These are phyloP conservation scores for Meandrina meandrites DNA, from an alignment of 92 coral and sea anemone species.

Conservation along the genomic window DNA sequence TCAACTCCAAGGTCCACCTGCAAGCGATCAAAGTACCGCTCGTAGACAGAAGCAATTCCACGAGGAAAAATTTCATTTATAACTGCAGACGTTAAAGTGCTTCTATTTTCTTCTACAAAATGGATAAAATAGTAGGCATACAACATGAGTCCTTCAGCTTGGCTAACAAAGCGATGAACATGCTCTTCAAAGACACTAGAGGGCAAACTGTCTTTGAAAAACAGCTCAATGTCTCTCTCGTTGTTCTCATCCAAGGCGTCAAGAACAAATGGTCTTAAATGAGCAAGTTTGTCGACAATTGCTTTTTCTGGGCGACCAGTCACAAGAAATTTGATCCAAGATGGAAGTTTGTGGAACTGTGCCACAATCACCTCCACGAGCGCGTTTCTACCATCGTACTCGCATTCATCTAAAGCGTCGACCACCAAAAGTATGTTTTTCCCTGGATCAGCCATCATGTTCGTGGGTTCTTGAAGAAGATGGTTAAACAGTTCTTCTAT, in stretches of 20 bases:
- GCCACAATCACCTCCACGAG: slow-evolving; percentile 47
- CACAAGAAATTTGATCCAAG: slow-evolving; percentile 65
- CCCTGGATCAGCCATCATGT: slow-evolving; percentile 55
- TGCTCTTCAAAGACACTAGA: slow-evolving; percentile 13
- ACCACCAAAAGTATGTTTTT: slow-evolving; percentile 50
- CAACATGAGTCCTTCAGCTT: slow-evolving; percentile 79
- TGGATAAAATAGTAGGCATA: slow-evolving; percentile 65
- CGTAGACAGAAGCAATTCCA: slow-evolving; percentile 65
- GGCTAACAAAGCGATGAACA: slow-evolving; percentile 32
- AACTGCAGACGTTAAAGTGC: slow-evolving; percentile 5
- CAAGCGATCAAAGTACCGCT: slow-evolving; percentile 56
- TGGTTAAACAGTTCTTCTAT: slow-evolving; percentile 52
- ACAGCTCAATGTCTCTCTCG: slow-evolving; percentile 48
- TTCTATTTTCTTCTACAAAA: slow-evolving; percentile 31
- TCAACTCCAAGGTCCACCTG: slow-evolving; percentile 32
- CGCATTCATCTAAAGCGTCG: slow-evolving; percentile 74
- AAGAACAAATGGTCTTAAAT: slow-evolving; percentile 44
- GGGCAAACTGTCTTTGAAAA: slow-evolving; percentile 42
- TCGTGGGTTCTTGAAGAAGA: slow-evolving; percentile 66
- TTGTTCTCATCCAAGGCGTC: slow-evolving; percentile 47
- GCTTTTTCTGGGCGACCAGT: slow-evolving; percentile 63
- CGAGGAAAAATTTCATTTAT: slow-evolving; percentile 46
- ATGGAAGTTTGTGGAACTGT: slow-evolving; percentile 59
- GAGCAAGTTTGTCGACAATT: slow-evolving; percentile 27
- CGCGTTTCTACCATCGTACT: slow-evolving; percentile 46